Evolutionary conservation across 2,113 vertebrate genomes (phyloP), one percentile per base, ranked within the genome.

Genomic region (Australoheros scitulus): DNA sequence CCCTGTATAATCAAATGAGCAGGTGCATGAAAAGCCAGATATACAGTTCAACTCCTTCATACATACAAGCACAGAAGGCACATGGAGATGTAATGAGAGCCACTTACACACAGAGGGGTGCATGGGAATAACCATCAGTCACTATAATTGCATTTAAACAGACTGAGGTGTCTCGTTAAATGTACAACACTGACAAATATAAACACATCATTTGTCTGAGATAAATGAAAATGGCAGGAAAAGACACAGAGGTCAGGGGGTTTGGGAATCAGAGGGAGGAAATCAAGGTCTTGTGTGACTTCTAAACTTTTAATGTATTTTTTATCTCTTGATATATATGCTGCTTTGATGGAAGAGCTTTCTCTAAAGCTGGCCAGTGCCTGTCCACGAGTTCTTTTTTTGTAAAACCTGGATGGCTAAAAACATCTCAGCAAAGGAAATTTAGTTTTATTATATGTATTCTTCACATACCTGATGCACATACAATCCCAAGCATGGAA

Each of bases 141-240:
- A 84, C 52, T 8, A 41, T 86, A 85, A 90, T 85, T 87, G 80
- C 50, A 50, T 89, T 88, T 79, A 81, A 92, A 87, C 76, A 79
- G 64, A 84, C 47, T 70, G 24, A 79, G 77, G 82, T 55, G 80
- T 43, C 88, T 79, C 59, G 17, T 80, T 87, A 85, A 87, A 88
- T 7, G 60, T 32, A 50, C 24, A 6, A 63, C 85, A 76, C 64
- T 8, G n/a, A 34, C 32, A 61, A 78, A 86, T 7, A 52, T 65
- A 84, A 89, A 87, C 85, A 89, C 79, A 85, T 79, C 77, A 36
- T 41, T 18, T 7, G 52, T 79, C 8, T 55, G 24, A 55, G 47
- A 79, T 64, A 14, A 61, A 24, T 56, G 22, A 34, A 18, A 29
- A 32, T 36, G 41, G 18, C 11, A n/a, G 55, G 3, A 32, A 55